Evolutionary conservation across 2,797 vertebrate genomes (phyloP).

Genomic region (Anisognathus igniventris): DNA sequence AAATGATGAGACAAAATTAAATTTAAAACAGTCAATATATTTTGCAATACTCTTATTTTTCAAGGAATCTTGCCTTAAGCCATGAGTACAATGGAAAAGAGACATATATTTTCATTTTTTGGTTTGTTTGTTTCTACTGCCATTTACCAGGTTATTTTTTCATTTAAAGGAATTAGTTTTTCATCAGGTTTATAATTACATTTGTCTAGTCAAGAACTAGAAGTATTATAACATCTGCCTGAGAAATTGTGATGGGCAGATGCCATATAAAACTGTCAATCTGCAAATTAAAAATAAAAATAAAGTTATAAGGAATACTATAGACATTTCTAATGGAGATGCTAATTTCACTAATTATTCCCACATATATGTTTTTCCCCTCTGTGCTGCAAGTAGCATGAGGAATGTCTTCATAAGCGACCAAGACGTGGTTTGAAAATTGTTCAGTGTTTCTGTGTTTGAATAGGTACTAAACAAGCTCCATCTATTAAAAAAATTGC

Average conservation of each 20-base stretch:
- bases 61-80: background rate
- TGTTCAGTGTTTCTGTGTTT: background rate
- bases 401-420: background rate
- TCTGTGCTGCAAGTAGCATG: background rate
- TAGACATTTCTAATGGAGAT: no score
- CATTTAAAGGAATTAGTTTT: background rate
- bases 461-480: background rate
- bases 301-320: background rate
- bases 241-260: background rate
- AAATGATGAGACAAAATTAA: conserved; percentile 1
- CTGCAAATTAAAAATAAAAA: background rate
- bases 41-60: background rate
- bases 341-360: background rate
- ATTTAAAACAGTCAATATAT: background rate
- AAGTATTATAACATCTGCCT: background rate
- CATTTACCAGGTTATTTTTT: background rate
- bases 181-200: background rate
- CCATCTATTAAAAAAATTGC: background rate
- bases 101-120: background rate
- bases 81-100: background rate
- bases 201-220: background rate
- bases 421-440: background rate
- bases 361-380: background rate
- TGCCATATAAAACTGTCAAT: background rate
- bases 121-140: background rate